A percentile compares a stretch with the other conserved stretches of the same genome.
Conservation (phyloP, 2,888 invertebrate genomes). For the Nezara viridula region DNA sequence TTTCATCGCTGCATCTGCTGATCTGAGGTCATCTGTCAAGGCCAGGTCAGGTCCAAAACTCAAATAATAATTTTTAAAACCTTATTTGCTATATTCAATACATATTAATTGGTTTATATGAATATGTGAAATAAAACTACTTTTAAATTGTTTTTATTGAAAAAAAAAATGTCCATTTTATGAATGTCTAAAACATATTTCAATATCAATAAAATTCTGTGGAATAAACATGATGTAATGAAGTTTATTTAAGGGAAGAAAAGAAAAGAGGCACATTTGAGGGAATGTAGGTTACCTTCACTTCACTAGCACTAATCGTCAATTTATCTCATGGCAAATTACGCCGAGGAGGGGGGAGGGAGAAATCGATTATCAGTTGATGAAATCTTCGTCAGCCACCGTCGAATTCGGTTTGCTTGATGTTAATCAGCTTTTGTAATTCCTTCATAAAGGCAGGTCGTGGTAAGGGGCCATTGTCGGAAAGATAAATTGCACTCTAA, state of each 20-base stretch:
- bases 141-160: too few relatives aligned
- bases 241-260: background rate
- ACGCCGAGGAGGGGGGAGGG: background rate
- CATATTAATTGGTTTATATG: too few relatives aligned
- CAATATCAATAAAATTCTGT: too few relatives aligned
- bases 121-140: too few relatives aligned
- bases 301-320: background rate
- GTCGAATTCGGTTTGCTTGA: slow-evolving; percentile 44
- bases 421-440: slow-evolving; percentile 48
- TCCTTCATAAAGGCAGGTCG: background rate
- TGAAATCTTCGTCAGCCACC: slow-evolving; percentile 37
- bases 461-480: slow-evolving; percentile 14
- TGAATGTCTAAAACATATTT: too few relatives aligned
- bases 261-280: background rate
- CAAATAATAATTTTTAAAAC: too few relatives aligned
- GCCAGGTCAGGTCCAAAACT: too few relatives aligned
- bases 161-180: too few relatives aligned
- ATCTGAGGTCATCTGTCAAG: too few relatives aligned
- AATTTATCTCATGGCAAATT: slow-evolving; percentile 21
- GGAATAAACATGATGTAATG: too few relatives aligned
- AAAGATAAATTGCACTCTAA: background rate
- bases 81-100: too few relatives aligned
- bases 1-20: too few relatives aligned
- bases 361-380: slow-evolving; percentile 42
- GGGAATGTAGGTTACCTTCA: background rate